Base-by-base conservation (phyloP, 2,113 vertebrate genomes). In the Merops nubicus region DNA sequence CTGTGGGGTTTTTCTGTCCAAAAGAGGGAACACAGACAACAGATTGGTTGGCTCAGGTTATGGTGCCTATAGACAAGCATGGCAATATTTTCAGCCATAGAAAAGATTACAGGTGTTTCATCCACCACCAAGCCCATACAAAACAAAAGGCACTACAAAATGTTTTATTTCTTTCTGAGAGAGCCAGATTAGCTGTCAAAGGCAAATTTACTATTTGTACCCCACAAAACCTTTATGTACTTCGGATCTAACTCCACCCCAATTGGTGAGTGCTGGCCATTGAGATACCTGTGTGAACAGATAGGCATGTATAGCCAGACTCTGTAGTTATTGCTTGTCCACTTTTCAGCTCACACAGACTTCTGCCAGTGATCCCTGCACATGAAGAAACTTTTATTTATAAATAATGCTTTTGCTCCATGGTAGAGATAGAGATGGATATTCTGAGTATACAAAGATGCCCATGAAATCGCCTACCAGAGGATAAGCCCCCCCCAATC, bases 221-320 rank as follows among this genome's bases (percentile, higher is more conserved):
- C 15, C 7, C 28, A 72, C 40, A 76, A 82, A 79, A 65, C 4
- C 17, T 12, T 72, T 43, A 20, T 31, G 11, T 73, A 11, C 12
- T 73, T 28, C 15, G 64, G 29, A 73, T 20, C 14, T 3, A 62
- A 45, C 62, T 60, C 51, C 43, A 38, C 6, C 11, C 4, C 26
- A 48, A 0, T 1, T 75, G 57, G 9, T 23, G 31, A 42, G 29
- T 47, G 69, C 14, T 78, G 60, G 38, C 51, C 26, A 20, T 5
- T 13, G 33, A 79, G 31, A 47, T 9, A 89, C 11, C 57, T 36
- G 16, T 9, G 8, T 1, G 17, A 54, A 20, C 21, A 67, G 34
- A 29, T 8, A 23, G 3, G 3, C 5, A 3, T 1, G 8, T 11
- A 25, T 6, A 36, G 5, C 20, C 34, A 88, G 33, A 28, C 9